Conservation (phyloP, 2,888 invertebrate genomes). For the Heliconius ethilla region DNA sequence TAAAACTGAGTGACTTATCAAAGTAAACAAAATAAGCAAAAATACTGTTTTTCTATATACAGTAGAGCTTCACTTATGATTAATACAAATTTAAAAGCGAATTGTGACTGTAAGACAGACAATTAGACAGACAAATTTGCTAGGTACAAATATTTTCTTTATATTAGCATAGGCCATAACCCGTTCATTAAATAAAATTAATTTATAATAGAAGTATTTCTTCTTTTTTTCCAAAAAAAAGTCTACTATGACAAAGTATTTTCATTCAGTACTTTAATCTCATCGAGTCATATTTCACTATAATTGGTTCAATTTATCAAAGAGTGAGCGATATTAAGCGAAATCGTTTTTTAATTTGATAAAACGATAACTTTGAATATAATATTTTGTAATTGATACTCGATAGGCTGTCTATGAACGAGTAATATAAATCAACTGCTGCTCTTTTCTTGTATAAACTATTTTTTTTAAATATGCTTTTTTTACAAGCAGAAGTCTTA, state of each 20-base stretch:
- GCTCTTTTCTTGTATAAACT: neutral
- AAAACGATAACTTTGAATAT: neutral
- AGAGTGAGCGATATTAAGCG: constrained; percentile 9
- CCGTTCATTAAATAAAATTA: too few relatives aligned
- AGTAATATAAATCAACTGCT: neutral
- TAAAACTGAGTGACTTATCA: too few relatives aligned
- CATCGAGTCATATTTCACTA: constrained; percentile 12
- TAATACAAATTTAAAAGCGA: neutral
- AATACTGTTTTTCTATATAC: too few relatives aligned
- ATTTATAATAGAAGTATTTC: too few relatives aligned
- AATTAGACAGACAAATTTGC: neutral
- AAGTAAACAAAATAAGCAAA: too few relatives aligned
- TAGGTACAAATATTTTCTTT: neutral
- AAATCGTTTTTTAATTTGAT: constrained; percentile 12
- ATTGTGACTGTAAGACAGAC: too few relatives aligned
- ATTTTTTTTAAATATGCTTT: neutral
- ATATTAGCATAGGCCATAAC: too few relatives aligned
- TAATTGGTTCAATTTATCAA: constrained; percentile 17
- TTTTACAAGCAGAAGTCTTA: neutral
- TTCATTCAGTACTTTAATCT: neutral
- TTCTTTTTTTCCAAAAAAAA: neutral
- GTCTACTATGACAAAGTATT: neutral
- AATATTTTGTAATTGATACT: constrained; percentile 7
- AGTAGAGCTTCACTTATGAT: too few relatives aligned
- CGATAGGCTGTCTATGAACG: neutral